Evolutionary conservation across 2,797 vertebrate species (phyloP), one percentile per base, ranked within the genome.

Genomic region (Peromyscus melanophrys): DNA sequence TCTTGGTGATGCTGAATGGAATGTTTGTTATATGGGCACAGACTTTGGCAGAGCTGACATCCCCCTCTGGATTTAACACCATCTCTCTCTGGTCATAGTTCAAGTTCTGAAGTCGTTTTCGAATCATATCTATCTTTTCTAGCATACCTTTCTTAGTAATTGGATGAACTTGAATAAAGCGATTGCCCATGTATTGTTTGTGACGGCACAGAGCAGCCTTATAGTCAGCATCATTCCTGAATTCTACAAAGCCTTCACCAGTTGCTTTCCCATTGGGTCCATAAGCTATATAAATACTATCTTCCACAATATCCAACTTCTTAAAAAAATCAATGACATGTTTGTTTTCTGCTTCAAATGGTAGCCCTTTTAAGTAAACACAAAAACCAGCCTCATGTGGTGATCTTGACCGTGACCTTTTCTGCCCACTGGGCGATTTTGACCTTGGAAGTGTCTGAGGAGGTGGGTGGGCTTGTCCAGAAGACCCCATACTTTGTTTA

Each of bases 271-370:
- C 99, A 91, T 99, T 99, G 75, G 99, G 99, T 94, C 99, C 99
- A 92, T 99, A 99, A 61, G 99, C 99, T 96, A 99, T 99, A 97
- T 99, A 99, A 98, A 99, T 99, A 95, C 99, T 99, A 97, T 99
- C 99, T 97, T 99, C 99, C 90, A 99, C 98, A 98, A 99, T 99
- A 97, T 99, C 98, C 97, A 99, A 98, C 98, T 99, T 99, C 97
- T 99, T 99, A 98, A 99, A 99, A 98, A 99, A 99, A 97, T 99
- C 99, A 98, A 99, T 99, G 71, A 99, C 99, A 80, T 99, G 99
- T 97, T 99, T 99, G 98, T 99, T 99, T 98, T 99, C 99, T 0
- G 99, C 99, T 98, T 99, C 99, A 91, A 99, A 99, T 5, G 99
- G 99, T 95, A 99, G 99, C 93, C 99, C 99, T 98, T 99, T 99